phyloP scores from a whole-genome alignment of 2,888 invertebrate genomes.

The Vannuccia rotundouncinata region DNA sequence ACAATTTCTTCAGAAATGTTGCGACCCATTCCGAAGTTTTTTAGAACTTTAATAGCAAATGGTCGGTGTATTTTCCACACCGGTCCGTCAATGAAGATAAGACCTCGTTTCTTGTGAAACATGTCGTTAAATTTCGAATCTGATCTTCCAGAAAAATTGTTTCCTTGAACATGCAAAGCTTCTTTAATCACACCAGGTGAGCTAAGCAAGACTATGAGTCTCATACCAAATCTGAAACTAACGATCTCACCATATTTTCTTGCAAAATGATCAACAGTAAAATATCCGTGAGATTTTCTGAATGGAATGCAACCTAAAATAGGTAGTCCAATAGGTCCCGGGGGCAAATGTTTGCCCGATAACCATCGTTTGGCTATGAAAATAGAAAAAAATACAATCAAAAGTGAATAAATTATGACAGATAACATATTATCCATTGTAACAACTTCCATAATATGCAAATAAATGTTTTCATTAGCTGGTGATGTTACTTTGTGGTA shows the following conservation, averaged over 20 bases:
- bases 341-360: neutral
- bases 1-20: constrained; percentile 18
- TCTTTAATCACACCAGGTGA: constrained; percentile 16
- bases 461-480: no score
- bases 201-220: constrained; percentile 10
- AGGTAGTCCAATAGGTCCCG: neutral
- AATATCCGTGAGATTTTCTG: neutral
- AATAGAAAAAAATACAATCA: neutral
- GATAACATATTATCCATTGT: no score
- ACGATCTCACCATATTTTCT: constrained; percentile 18
- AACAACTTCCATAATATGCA: no score
- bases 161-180: constrained; percentile 25
- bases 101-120: constrained; percentile 19
- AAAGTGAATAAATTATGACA: no score
- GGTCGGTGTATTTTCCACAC: constrained; percentile 37
- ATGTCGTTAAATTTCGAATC: neutral
- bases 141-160: constrained; percentile 30
- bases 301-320: neutral
- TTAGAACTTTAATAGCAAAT: constrained; percentile 13
- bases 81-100: constrained; percentile 33
- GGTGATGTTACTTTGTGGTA: no score
- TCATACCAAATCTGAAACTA: constrained; percentile 14
- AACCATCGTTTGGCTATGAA: neutral
- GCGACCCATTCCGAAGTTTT: constrained; percentile 32
- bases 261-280: neutral